Evolutionary conservation across 2,113 vertebrate genomes (phyloP).

Genomic region (Triplophysa tibetana): DNA sequence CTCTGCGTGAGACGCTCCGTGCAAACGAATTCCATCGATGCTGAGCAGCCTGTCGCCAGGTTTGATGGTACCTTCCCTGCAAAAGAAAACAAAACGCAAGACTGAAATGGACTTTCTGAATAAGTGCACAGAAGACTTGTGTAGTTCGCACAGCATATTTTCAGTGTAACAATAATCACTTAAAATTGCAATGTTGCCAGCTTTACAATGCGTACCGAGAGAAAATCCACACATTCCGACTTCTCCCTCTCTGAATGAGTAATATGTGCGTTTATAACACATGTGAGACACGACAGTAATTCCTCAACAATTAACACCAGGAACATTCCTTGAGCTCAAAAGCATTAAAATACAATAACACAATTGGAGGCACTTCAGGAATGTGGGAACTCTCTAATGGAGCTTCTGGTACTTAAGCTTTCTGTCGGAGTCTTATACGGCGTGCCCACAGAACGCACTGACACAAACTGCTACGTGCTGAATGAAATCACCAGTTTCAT

Average conservation of each 20-base stretch:
- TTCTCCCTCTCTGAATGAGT: not conserved
- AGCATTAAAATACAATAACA: not conserved
- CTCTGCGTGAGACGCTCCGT: slow-evolving; percentile 89
- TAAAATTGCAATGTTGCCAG: not conserved
- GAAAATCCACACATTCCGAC: not conserved
- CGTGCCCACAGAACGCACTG: no score
- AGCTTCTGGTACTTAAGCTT: not conserved
- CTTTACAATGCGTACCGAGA: not conserved
- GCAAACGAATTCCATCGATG: slow-evolving; percentile 93
- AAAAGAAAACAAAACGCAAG: slow-evolving; percentile 56
- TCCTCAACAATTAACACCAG: not conserved
- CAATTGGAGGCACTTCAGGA: not conserved
- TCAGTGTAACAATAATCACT: slow-evolving; percentile 2
- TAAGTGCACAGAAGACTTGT: not conserved
- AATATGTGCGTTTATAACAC: not conserved
- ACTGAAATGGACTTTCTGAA: slow-evolving; percentile 2
- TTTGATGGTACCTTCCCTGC: slow-evolving; percentile 94
- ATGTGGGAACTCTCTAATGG: not conserved
- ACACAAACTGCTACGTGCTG: not conserved
- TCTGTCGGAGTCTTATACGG: not conserved
- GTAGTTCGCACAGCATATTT: not conserved
- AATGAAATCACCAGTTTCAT: slow-evolving; percentile 13
- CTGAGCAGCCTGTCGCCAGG: slow-evolving; percentile 93
- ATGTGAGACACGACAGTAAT: slow-evolving; percentile 1
- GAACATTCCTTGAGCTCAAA: not conserved